Evolutionary conservation across 53 echinoderm and acorn worm species (phyloP).

Genomic region (Hippasteria phrygiana): DNA sequence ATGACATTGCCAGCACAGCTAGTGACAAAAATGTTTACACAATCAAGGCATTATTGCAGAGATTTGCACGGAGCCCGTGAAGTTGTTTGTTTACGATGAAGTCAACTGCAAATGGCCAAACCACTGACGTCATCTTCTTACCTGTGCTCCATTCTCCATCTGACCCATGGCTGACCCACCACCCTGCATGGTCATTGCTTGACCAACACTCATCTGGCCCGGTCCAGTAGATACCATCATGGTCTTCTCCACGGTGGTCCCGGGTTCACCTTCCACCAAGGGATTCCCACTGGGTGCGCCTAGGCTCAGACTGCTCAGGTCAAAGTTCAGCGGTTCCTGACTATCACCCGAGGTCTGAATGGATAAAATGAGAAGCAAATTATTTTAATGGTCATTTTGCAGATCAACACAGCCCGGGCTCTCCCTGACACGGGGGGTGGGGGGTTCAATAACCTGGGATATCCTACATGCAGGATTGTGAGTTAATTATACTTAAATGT

Average conservation of each 20-base stretch:
- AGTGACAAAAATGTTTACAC: too few relatives aligned
- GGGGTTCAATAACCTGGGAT: too few relatives aligned
- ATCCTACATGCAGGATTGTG: too few relatives aligned
- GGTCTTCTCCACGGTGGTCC: constrained; percentile 25
- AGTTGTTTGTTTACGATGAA: too few relatives aligned
- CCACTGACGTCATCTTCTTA: background rate
- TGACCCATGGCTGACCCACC: background rate
- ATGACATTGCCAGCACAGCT: too few relatives aligned
- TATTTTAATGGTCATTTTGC: too few relatives aligned
- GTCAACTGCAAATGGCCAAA: background rate
- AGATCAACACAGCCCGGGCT: too few relatives aligned
- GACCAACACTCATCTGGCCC: constrained; percentile 52
- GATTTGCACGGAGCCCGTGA: too few relatives aligned
- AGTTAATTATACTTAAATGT: too few relatives aligned
- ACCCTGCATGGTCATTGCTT: constrained; percentile 51
- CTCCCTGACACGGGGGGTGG: too few relatives aligned
- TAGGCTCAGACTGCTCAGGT: background rate
- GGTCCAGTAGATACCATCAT: constrained; percentile 36
- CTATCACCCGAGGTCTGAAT: constrained; percentile 33
- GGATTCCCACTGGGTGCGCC: constrained; percentile 23
- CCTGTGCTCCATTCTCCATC: constrained; percentile 47
- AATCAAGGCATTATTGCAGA: too few relatives aligned
- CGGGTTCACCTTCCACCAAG: constrained; percentile 32
- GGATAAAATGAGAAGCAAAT: background rate
- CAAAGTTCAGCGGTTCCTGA: constrained; percentile 35